Conservation (phyloP, 1,140 invertebrate species). For the Reticulitermes speratus region DNA sequence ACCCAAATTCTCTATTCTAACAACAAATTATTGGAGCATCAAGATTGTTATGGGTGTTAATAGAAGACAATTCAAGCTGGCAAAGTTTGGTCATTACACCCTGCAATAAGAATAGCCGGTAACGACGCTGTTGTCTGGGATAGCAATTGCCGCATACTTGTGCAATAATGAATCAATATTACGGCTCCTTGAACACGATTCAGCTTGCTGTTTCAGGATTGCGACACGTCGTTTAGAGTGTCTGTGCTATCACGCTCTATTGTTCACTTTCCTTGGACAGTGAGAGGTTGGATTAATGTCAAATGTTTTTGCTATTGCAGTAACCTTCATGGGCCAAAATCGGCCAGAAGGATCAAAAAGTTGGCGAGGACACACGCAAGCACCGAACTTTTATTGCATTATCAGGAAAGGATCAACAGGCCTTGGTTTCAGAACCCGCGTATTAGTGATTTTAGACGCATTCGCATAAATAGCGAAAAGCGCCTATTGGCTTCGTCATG, state of each 20-base stretch:
- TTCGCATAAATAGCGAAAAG: no score
- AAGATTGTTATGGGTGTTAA: background rate
- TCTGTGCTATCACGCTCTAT: background rate
- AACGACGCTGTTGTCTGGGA: background rate
- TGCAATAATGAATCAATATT: background rate
- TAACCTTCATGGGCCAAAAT: background rate
- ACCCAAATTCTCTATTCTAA: background rate
- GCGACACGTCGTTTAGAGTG: background rate
- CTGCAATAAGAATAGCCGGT: background rate
- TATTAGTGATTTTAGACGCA: no score
- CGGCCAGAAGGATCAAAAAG: background rate
- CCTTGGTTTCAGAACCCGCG: background rate
- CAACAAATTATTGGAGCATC: background rate
- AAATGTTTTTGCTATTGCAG: background rate
- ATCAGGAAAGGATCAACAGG: background rate
- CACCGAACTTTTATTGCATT: background rate
- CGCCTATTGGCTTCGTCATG: no score
- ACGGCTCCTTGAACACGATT: background rate
- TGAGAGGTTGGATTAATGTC: background rate
- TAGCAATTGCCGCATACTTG: background rate
- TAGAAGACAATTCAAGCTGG: background rate
- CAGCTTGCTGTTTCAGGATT: background rate
- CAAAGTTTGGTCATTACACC: background rate
- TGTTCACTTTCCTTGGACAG: background rate
- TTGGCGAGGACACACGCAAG: background rate